These are phyloP conservation scores for Xestia ashworthii DNA, from an alignment of 2,888 invertebrate genomes.

Conservation along the genomic window DNA sequence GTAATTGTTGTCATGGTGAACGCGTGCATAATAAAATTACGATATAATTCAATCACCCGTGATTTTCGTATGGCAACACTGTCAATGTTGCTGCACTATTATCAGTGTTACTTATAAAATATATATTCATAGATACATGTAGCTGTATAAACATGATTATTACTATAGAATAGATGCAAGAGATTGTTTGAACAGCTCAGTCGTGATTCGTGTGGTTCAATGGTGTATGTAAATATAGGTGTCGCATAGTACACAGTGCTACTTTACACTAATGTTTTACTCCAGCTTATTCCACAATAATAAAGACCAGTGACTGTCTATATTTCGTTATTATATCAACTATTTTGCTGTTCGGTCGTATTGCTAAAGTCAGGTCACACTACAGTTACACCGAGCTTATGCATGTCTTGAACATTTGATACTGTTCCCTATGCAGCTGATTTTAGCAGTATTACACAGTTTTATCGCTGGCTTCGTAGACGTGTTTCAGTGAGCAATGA, in stretches of 20 bases:
- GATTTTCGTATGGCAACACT: conserved; percentile 70
- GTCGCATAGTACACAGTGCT: conserved; percentile 74
- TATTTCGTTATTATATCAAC: conserved; percentile 43
- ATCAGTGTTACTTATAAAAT: conserved; percentile 68
- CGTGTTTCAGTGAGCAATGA: conserved; percentile 51
- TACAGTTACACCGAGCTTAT: conserved; percentile 3
- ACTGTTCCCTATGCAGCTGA: conserved; percentile 35
- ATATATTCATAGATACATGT: conserved; percentile 60
- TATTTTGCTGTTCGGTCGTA: conserved; percentile 33
- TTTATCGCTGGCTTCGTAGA: conserved; percentile 47
- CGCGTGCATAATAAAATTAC: conserved; percentile 56
- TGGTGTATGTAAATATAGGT: conserved; percentile 73
- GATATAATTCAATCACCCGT: conserved; percentile 68
- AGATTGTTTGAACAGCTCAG: conserved; percentile 59
- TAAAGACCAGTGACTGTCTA: conserved; percentile 42
- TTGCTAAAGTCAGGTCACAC: conserved; percentile 43
- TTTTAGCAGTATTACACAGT: conserved; percentile 41
- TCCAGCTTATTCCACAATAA: conserved; percentile 40
- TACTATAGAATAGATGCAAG: conserved; percentile 58
- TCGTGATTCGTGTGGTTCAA: conserved; percentile 62
- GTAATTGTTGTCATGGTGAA: conserved; percentile 62
- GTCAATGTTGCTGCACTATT: conserved; percentile 63
- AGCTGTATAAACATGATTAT: conserved; percentile 63
- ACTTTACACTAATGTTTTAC: conserved; percentile 57
- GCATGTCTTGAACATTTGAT: conserved; percentile 1